Base-by-base conservation (phyloP, 2,113 vertebrate species). In the Mobula hypostoma region DNA sequence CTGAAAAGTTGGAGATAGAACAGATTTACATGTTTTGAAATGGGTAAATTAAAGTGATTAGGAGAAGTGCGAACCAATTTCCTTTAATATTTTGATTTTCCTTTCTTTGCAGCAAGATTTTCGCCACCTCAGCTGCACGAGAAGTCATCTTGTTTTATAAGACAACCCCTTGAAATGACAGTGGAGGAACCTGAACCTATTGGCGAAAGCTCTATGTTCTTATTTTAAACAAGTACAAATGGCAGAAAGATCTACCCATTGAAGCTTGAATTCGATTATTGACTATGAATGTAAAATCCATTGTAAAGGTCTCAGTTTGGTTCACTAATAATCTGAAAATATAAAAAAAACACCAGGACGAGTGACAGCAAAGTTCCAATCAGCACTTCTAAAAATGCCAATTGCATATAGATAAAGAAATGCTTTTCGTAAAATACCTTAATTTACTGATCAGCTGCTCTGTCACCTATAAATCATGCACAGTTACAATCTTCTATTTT, bases 161-260 rank as follows among this genome's bases (percentile, higher is more conserved):
- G 70, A 93, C 68, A 48, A 56, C 68, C 91, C 72, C 91, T 93
- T 93, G 91, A 93, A 93, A 74, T 93, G 91, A 72, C 91, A 12
- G 36, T 90, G 85, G 85, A 93, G 70, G 66, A 93, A 74, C 70
- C 68, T 48, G 90, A 93, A 32, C 70, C 91, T 36, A 72, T 29
- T 24, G 70, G 2, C 15, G 21, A 74, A 56, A 76, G 72, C 68
- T 27, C 68, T 29, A 29, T 92, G 63, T 5, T 36, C 74, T 14
- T 74, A 24, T 76, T 93, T 40, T 93, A 93, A 93, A 24, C 40
- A 29, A 24, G 15, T 72, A 15, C 9, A 83, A 48, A 36, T 70
- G n/a, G 32, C n/a, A 48, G 7, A 15, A 7, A 92, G 48, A 74
- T 21, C 36, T 93, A 76, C 21, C 56, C 15, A 66, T 66, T 32